These are phyloP conservation scores for Cotesia congregata DNA, from an alignment of 2,888 invertebrate species.

Conservation along the genomic window DNA sequence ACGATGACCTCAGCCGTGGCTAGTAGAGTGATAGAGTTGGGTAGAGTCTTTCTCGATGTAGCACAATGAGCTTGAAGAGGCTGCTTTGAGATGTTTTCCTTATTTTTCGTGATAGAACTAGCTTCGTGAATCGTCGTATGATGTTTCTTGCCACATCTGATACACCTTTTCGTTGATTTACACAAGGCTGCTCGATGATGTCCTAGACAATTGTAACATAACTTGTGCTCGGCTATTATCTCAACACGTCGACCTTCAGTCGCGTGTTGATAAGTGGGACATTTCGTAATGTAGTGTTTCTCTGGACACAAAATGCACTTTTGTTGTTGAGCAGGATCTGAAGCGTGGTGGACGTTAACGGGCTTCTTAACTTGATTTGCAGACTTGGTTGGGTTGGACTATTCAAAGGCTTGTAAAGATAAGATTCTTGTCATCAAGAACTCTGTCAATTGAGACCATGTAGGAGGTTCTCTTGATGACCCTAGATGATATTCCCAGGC, in stretches of 20 bases:
- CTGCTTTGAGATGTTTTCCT: neutral
- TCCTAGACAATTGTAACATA: neutral
- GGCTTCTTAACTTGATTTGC: neutral
- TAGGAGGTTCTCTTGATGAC: constrained; percentile 28
- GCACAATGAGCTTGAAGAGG: too few species aligned
- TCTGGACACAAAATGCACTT: neutral
- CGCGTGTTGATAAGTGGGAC: neutral
- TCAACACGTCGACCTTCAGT: too few species aligned
- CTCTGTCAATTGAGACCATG: constrained; percentile 36
- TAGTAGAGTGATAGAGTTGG: neutral
- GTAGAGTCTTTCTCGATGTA: neutral
- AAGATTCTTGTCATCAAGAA: constrained; percentile 36
- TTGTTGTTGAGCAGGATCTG: too few species aligned
- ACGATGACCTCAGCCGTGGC: neutral
- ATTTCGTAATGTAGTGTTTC: neutral
- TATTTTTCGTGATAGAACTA: too few species aligned
- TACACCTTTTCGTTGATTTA: neutral
- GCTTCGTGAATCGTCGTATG: neutral
- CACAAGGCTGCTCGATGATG: neutral
- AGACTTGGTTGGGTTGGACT: neutral
- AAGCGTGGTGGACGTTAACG: neutral
- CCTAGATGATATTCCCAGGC: constrained; percentile 36
- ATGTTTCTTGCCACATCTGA: neutral
- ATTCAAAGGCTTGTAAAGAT: constrained; percentile 31
- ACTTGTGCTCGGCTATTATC: neutral